Conservation (phyloP, 2,797 vertebrate species). For the Cynodonichthys magdalenae region DNA sequence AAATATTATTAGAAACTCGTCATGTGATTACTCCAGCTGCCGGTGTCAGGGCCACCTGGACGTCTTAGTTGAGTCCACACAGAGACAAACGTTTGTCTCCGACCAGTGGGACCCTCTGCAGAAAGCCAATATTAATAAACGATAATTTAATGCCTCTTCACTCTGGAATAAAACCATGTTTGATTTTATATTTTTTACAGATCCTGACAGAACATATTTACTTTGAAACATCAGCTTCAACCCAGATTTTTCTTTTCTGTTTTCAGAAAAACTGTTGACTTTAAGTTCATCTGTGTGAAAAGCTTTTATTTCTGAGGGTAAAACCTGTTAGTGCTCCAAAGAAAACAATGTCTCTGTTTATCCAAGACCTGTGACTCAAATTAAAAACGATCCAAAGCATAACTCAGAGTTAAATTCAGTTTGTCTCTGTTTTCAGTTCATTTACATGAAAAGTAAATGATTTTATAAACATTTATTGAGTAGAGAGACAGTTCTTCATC, state of each 20-base stretch:
- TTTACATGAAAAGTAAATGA: too few relatives aligned
- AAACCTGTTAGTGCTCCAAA: too few relatives aligned
- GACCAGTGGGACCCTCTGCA: conserved; percentile 13
- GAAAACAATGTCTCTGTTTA: too few relatives aligned
- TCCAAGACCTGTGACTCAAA: too few relatives aligned
- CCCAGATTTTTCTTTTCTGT: conserved; percentile 2
- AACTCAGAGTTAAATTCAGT: too few relatives aligned
- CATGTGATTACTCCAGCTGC: conserved; percentile 29
- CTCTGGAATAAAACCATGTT: conserved; percentile 7
- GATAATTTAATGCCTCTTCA: too few relatives aligned
- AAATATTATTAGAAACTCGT: conserved; percentile 54
- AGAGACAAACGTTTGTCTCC: conserved; percentile 13
- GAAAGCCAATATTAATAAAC: conserved; percentile 25
- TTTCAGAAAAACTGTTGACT: not conserved
- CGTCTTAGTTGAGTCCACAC: conserved; percentile 54
- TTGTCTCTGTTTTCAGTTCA: too few relatives aligned
- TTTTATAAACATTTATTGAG: too few relatives aligned
- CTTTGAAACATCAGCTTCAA: conserved; percentile 13
- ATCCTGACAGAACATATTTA: conserved; percentile 5
- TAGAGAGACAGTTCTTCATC: too few relatives aligned
- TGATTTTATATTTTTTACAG: conserved; percentile 40
- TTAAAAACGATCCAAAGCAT: too few relatives aligned
- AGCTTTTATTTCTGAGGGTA: not conserved
- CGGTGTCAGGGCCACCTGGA: conserved; percentile 18
- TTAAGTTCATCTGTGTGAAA: conserved; percentile 9